Percentiles rank a stretch among this genome's conserved stretches.
Evolutionary conservation across 2,797 vertebrate genomes (phyloP).

Genomic region (Crenuchus spilurus): DNA sequence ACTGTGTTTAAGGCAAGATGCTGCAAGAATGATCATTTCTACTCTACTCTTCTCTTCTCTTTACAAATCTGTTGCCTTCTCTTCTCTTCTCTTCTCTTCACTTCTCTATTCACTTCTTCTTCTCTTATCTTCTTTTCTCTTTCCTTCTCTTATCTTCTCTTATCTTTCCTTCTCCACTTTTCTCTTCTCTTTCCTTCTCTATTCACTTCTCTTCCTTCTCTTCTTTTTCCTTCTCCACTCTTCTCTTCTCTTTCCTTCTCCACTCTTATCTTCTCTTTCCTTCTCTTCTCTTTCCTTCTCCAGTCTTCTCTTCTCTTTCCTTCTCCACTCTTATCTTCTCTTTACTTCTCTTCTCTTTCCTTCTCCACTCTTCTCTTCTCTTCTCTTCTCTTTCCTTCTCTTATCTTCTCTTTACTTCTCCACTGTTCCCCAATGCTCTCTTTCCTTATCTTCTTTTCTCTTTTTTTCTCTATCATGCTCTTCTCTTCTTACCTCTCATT

Average conservation of each 20-base stretch:
- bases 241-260: neutral
- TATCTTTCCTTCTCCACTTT: neutral
- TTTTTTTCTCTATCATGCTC: too few relatives aligned
- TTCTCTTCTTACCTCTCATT: too few relatives aligned
- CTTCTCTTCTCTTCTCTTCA: neutral
- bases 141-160: neutral
- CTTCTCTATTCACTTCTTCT: neutral
- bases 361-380: neutral
- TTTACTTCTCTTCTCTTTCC: neutral
- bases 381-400: neutral
- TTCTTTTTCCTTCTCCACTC: neutral
- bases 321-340: neutral
- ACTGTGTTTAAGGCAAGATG: too few relatives aligned
- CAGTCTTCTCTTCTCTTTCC: neutral
- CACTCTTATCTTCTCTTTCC: neutral
- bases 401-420: neutral
- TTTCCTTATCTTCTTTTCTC: neutral
- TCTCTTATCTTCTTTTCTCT: neutral
- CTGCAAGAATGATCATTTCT: too few relatives aligned
- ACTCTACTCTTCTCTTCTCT: slow-evolving; percentile 47
- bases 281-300: neutral
- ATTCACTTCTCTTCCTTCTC: neutral
- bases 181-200: neutral
- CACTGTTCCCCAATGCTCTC: neutral
- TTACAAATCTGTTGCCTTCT: slow-evolving; percentile 31